Evolutionary conservation across 2,888 invertebrate genomes (phyloP).

Genomic region (Cactoblastis cactorum): DNA sequence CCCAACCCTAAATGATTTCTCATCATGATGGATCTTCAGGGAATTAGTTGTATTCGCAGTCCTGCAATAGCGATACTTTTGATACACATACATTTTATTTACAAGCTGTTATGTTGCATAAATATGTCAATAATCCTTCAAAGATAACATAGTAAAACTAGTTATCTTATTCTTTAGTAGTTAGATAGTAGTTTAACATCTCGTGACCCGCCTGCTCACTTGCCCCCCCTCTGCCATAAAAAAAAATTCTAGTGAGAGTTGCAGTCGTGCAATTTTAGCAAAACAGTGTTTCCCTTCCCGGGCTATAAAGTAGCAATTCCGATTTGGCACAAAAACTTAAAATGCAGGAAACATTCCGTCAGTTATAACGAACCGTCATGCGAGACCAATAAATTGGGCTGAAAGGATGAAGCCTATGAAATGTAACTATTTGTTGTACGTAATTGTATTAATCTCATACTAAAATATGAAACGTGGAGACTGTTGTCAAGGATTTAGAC

Average conservation of each 20-base stretch:
- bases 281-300: background rate
- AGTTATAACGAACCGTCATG: constrained; percentile 18
- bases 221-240: too few relatives aligned
- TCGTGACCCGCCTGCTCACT: too few relatives aligned
- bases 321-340: background rate
- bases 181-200: too few relatives aligned
- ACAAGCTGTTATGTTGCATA: background rate
- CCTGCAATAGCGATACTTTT: background rate
- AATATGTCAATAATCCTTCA: too few relatives aligned
- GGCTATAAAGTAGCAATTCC: background rate
- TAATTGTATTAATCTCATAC: background rate
- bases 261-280: background rate
- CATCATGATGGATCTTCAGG: constrained; percentile 19
- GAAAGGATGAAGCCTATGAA: background rate
- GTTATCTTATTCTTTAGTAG: too few relatives aligned
- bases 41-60: background rate
- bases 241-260: background rate
- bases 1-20: constrained; percentile 24
- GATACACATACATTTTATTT: background rate
- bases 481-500: too few relatives aligned
- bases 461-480: background rate
- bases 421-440: background rate
- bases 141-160: too few relatives aligned
- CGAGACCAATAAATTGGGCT: background rate
- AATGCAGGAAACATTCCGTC: constrained; percentile 44